Conservation (phyloP, 2,797 vertebrate species). For the Diceros bicornis region DNA sequence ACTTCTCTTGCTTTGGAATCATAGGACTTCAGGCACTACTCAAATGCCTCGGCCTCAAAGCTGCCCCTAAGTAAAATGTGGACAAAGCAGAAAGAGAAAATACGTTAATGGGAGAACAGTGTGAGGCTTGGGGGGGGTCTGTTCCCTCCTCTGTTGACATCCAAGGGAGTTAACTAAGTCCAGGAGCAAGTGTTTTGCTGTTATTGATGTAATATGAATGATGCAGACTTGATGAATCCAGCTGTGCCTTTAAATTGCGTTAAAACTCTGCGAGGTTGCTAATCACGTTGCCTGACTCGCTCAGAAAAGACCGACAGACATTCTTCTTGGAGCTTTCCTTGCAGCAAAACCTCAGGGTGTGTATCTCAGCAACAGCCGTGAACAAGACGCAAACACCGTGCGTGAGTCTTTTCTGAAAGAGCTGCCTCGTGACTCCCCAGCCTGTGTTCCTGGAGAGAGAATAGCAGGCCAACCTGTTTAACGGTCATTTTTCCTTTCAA, state of each 20-base stretch:
- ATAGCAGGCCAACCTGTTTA: neutral
- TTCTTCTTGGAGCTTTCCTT: neutral
- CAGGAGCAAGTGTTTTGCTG: neutral
- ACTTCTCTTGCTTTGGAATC: neutral
- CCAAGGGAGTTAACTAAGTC: neutral
- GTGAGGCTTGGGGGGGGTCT: rapidly evolving
- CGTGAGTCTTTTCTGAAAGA: neutral
- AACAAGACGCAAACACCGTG: neutral
- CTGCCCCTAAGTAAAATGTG: neutral
- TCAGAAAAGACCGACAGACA: neutral
- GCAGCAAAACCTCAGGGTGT: neutral
- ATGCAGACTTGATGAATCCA: neutral
- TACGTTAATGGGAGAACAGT: neutral
- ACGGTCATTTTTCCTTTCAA: neutral
- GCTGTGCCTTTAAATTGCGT: constrained; percentile 36
- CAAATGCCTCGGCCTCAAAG: neutral
- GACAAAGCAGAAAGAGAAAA: neutral
- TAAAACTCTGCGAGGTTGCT: constrained; percentile 5
- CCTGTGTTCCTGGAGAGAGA: neutral
- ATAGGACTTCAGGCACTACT: neutral
- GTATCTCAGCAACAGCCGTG: neutral
- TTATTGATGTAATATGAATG: neutral
- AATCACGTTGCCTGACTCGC: neutral
- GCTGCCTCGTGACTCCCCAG: neutral
- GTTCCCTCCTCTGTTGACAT: neutral